These are phyloP conservation scores for Melanotaenia nigrans DNA, from an alignment of 2,797 vertebrate genomes.

Conservation along the genomic window DNA sequence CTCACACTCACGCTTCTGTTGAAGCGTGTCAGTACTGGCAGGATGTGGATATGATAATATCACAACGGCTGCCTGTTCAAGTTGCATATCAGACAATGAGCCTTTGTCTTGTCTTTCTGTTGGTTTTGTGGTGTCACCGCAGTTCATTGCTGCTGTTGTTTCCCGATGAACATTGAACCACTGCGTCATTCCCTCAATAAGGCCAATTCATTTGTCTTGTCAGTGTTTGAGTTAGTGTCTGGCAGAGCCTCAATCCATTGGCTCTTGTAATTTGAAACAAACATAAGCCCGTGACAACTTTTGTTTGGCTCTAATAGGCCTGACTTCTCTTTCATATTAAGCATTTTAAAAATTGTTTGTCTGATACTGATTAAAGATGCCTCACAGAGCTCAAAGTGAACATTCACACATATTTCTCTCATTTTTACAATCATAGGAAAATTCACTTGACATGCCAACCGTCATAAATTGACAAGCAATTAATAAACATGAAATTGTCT, in stretches of 20 bases:
- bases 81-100: constrained; percentile 34
- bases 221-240: constrained; percentile 59
- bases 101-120: constrained; percentile 17
- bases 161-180: constrained; percentile 18
- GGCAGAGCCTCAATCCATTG: constrained; percentile 23
- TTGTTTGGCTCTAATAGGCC: constrained; percentile 41
- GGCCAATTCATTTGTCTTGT: constrained; percentile 51
- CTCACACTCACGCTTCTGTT: neutral
- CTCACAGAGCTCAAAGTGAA: constrained; percentile 35
- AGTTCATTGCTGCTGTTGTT: constrained; percentile 16
- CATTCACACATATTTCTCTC: neutral
- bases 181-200: constrained; percentile 31
- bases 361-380: constrained; percentile 33
- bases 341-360: constrained; percentile 44
- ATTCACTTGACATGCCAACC: neutral
- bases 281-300: constrained; percentile 10
- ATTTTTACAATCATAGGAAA: neutral
- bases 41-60: constrained; percentile 25
- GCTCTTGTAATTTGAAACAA: constrained; percentile 33
- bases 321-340: constrained; percentile 38
- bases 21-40: constrained; percentile 7
- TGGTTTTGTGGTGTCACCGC: constrained; percentile 9
- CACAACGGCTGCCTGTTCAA: constrained; percentile 20
- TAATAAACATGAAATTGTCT: neutral
- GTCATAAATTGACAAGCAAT: neutral